Conservation (phyloP, 2,113 vertebrate genomes). For the Mirza zaza region DNA sequence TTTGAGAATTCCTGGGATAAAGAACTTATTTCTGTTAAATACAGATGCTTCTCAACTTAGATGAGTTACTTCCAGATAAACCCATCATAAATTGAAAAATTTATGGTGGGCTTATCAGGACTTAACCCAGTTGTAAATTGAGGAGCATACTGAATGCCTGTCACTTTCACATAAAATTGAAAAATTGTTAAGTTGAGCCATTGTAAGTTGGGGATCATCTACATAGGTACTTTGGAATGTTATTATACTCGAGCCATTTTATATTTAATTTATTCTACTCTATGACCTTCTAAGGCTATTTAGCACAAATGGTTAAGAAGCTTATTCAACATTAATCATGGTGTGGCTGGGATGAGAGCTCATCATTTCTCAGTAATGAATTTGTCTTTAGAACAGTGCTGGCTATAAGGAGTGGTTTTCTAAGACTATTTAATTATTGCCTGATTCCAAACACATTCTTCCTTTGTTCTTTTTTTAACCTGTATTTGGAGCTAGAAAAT, state of each 20-base stretch:
- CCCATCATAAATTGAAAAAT: not conserved
- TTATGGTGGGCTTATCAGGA: too few species aligned
- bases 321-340: not conserved
- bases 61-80: not conserved
- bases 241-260: not conserved
- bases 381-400: not conserved
- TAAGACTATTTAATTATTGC: not conserved
- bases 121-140: not conserved
- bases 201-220: not conserved
- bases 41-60: not conserved
- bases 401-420: not conserved
- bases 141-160: not conserved
- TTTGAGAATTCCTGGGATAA: not conserved
- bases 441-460: slow-evolving; percentile 16
- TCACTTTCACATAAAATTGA: not conserved
- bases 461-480: not conserved
- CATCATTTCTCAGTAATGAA: not conserved
- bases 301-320: not conserved
- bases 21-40: slow-evolving; percentile 16
- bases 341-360: not conserved
- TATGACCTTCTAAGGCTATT: slow-evolving; percentile 9
- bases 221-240: not conserved
- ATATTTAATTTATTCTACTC: not conserved
- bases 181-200: not conserved
- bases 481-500: slow-evolving; percentile 12